Percentiles rank a stretch among this genome's conserved stretches.
phyloP scores from a whole-genome alignment of 2,888 invertebrate species.

The Ennomos fuscantarius region DNA sequence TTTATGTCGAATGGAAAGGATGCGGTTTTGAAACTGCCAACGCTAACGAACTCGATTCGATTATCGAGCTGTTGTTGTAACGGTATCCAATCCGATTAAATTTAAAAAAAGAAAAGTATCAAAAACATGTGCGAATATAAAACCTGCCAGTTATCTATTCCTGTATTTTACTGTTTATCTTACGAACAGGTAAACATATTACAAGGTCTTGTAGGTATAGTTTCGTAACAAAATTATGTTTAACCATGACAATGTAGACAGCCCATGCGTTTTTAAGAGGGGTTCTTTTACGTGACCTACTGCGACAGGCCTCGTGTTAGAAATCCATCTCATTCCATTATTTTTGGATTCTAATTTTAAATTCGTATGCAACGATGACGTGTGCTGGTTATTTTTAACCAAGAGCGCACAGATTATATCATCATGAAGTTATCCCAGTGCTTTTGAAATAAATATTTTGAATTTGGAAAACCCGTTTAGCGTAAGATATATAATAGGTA shows the following conservation, averaged over 20 bases:
- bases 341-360: conserved; percentile 29
- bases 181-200: conserved; percentile 28
- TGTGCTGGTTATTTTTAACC: conserved; percentile 14
- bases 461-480: neutral
- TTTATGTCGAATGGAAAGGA: conserved; percentile 40
- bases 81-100: conserved; percentile 22
- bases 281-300: conserved; percentile 14
- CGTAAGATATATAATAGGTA: too few species aligned
- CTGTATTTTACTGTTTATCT: conserved; percentile 34
- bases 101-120: conserved; percentile 14
- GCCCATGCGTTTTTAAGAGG: too few species aligned
- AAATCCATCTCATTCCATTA: conserved; percentile 12
- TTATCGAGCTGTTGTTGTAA: conserved; percentile 35
- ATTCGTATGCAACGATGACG: conserved; percentile 22
- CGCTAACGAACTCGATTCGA: conserved; percentile 39
- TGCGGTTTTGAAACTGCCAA: conserved; percentile 35
- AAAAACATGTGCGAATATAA: conserved; percentile 22
- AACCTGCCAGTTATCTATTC: conserved; percentile 34
- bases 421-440: too few species aligned
- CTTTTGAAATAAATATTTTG: neutral
- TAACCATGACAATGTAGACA: neutral
- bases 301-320: conserved; percentile 10
- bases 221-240: conserved; percentile 18
- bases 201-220: conserved; percentile 32
- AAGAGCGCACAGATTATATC: conserved; percentile 15